phyloP scores from a whole-genome alignment of 2,113 vertebrate species.

The Corvus cornix region DNA sequence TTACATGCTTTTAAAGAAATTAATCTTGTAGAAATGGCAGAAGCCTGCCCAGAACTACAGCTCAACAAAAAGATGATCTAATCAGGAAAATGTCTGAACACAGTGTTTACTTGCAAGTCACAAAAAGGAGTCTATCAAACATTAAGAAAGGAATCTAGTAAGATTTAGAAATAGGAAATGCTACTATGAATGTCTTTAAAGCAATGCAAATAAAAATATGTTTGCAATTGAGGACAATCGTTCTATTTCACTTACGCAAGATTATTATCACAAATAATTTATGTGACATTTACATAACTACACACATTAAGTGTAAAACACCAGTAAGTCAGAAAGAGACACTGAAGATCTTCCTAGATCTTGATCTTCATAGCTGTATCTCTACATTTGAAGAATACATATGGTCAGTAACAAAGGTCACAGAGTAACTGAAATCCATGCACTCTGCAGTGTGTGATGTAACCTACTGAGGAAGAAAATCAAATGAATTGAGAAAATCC shows the following conservation, averaged over 20 bases:
- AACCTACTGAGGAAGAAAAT: background rate
- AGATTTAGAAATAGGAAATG: background rate
- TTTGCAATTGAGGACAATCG: fast-evolving
- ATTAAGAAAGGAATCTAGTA: background rate
- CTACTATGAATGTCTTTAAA: background rate
- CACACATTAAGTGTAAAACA: background rate
- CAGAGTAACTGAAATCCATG: background rate
- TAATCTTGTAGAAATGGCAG: background rate
- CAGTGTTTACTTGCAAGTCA: background rate
- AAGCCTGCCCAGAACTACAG: background rate
- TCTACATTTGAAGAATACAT: background rate
- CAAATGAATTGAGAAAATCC: background rate
- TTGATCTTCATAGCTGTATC: background rate
- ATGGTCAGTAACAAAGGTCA: background rate
- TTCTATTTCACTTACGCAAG: background rate
- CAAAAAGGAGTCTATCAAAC: background rate
- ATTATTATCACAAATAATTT: background rate
- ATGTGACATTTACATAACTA: background rate
- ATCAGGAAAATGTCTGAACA: background rate
- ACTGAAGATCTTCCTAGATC: background rate
- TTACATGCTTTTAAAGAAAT: background rate
- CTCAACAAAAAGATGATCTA: background rate
- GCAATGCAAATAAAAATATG: background rate
- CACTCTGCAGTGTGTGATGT: background rate
- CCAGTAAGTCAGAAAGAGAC: background rate